Base-by-base conservation (phyloP, 2,888 invertebrate species). In the Chromoteleia sp. region DNA sequence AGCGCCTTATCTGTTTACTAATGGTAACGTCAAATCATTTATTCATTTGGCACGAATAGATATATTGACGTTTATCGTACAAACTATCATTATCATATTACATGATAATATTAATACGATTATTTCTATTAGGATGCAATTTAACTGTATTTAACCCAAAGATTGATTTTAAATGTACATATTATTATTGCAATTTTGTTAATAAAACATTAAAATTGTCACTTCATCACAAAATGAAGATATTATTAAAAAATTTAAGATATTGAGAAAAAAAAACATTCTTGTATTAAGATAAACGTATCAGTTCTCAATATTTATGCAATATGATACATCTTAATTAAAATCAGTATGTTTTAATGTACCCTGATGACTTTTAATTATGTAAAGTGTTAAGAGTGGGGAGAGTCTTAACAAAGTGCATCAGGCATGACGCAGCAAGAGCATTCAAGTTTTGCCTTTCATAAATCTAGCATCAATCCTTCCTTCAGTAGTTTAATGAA, bases 391-490 rank as follows among this genome's bases (percentile, higher is more conserved):
- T 43, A 25, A 52, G 48, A 73, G 61, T 59, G 71, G 39, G 50
- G 50, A 52, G 52, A 58, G 30, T 14, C 25, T 50, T 25, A n/a
- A 2, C 15, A 17, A 50, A 56, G 52, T 61, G 48, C 59, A 15
- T 25, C 14, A 52, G 30, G 39, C 65, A 67, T 76, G 76, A 76
- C 76, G 8, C 76, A 76, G 76, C 76, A 68, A 50, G 52, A 50
- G 19, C 54, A 76, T 76, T 76, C 41, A 19, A 43, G 61, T 59
- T 59, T 39, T 25, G 56, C 30, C 68, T 68, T 61, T 76, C 52
- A 61, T 59, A 36, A 52, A 52, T 52, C 39, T 45, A 59, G 17
- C 25, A 68, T 61, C 58, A 61, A 41, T 48, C 2, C 33, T 10
- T 14, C 12, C 33, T 59, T 33, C 50, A 56, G 45, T 45, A 45